Base-by-base conservation (phyloP, 2,888 invertebrate genomes). In the Ophion slaviceki region DNA sequence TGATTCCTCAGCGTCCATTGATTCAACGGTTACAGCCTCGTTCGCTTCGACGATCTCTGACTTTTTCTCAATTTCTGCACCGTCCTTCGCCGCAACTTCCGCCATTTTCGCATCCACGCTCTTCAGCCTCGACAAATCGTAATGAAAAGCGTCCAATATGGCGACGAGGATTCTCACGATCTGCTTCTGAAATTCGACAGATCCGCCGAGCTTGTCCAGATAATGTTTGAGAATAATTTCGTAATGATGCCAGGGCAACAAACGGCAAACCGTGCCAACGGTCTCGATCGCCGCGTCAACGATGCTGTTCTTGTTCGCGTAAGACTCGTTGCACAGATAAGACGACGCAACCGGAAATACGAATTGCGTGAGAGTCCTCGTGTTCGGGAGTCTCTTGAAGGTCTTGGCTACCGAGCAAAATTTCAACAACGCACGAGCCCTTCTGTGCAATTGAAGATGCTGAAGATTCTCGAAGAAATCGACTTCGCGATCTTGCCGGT, bases 381-480 rank as follows among this genome's bases (percentile, higher is more conserved):
- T 95, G 87, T 96, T 96, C 0, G 96, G 96, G 36, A 95, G 94
- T 84, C 95, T 96, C 0, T 93, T 94, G 85, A 96, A 94, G 32
- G 96, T 96, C 91, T 95, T 96, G 64, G 96, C 95, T 7, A 96
- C 93, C 87, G 95, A 95, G 85, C 96, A 96, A 91, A 98, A 97
- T 90, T 97, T 97, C 20, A 97, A 93, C 68, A 99, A 93, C 0
- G 98, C 99, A 90, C 98, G 95, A 0, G 97, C 97, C 91, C 98
- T 96, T 85, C 98, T 95, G 92, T 99, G 98, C 80, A 97, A 94
- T 95, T 99, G 97, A 68, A 98, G 94, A 94, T 99, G 99, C 40
- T 96, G 96, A 91, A 99, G 96, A 92, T 99, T 99, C 91, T 98
- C 98, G 92, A 99, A 99, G 95, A 99, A 99, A 94, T 99, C 99